Evolutionary conservation across 2,888 invertebrate species (phyloP), one percentile per base, ranked within the genome.

Genomic region (Oscheius sp.): DNA sequence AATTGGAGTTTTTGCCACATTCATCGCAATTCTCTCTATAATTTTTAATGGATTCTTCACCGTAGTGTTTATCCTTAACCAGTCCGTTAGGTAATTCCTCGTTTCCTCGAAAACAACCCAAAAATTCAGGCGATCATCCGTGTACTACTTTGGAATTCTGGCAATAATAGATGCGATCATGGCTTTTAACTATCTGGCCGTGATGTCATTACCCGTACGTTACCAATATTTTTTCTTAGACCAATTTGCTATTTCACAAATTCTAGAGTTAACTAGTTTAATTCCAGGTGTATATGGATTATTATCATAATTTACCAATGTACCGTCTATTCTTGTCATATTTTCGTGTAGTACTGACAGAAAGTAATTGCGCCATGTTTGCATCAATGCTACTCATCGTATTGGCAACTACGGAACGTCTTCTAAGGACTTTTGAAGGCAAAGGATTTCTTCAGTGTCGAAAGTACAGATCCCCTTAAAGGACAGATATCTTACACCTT

Each of bases 121-220:
- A 5, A 18, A 16, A 56, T 80, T 58, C 76, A 83, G 87, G 49
- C 76, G 81, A 23, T 83, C 86, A n/a, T 80, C 84, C 2, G 82
- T 87, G 21, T 87, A 82, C 75, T 87, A 87, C 72, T 87, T 87
- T 73, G 86, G 87, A 46, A 79, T 88, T 64, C 80, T 87, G 55
- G 87, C 87, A 25, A 78, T 85, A 71, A 80, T 87, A 72, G 87
- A 87, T 78, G 84, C 84, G 27, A 78, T 87, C 61, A 80, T 87
- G 82, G 87, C 85, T n/a, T 66, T 87, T 63, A 87, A 87, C 71
- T 87, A 87, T 72, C 76, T 88, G 52, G 81, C 83, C n/a, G 79
- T 86, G 25, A 87, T 87, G 86, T 79, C 81, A 43, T 80, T 87
- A 46, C 87, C 87, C 55, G 87, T 87, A 56, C 76, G 80, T 41